A percentile compares a stretch with the other conserved stretches of the same genome.
Evolutionary conservation across 2,888 invertebrate genomes (phyloP).

Genomic region (Branchipolynoe longqiensis): DNA sequence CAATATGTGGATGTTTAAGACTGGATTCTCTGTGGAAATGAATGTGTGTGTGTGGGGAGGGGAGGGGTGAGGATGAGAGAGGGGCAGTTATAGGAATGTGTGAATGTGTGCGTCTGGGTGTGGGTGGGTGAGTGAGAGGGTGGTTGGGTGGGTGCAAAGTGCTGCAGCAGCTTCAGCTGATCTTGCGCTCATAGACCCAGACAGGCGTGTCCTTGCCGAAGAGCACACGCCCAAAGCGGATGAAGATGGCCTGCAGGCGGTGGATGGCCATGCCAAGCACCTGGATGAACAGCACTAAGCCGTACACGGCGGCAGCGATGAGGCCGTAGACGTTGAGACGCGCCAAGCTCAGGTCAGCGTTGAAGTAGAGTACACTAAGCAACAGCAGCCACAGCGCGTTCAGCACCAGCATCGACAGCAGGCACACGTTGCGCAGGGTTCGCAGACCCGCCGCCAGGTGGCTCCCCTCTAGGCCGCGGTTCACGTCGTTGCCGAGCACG

Average conservation of each 20-base stretch:
- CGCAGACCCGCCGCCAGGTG: constrained; percentile 66
- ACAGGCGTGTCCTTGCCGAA: constrained; percentile 67
- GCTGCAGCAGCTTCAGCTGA: neutral
- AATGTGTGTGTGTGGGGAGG: no score
- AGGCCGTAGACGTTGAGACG: constrained; percentile 70
- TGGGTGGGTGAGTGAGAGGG: no score
- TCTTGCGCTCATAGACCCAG: constrained; percentile 66
- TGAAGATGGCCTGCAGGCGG: constrained; percentile 66
- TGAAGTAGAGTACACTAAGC: constrained; percentile 68
- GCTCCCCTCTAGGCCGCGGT: constrained; percentile 65
- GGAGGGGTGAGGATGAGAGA: no score
- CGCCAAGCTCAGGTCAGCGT: constrained; percentile 67
- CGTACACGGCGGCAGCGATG: constrained; percentile 68
- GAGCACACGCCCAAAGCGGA: constrained; percentile 64
- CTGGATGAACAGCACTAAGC: constrained; percentile 69
- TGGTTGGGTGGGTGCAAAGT: no score
- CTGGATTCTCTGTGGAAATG: no score
- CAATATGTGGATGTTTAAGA: no score
- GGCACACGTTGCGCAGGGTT: constrained; percentile 65
- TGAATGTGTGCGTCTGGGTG: no score
- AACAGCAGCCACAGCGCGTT: constrained; percentile 68
- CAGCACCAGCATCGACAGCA: constrained; percentile 64
- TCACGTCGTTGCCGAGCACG: constrained; percentile 66
- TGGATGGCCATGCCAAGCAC: constrained; percentile 70
- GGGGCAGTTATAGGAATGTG: no score